phyloP scores from a whole-genome alignment of 2,797 vertebrate genomes.

The Sebastes baramenuke region DNA sequence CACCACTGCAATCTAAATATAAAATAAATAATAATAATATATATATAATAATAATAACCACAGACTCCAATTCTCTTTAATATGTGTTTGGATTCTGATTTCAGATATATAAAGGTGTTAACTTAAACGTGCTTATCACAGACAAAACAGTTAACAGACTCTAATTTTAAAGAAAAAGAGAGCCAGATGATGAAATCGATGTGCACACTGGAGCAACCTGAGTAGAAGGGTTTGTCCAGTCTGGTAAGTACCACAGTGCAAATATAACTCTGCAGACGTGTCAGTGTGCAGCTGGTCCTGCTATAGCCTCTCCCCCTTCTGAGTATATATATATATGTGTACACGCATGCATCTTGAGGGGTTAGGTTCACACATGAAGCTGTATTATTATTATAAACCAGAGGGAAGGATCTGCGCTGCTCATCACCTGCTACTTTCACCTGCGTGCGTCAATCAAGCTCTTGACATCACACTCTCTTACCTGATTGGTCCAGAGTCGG shows the following conservation, averaged over 20 bases:
- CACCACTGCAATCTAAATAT: not conserved
- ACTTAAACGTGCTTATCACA: not conserved
- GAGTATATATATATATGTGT: constrained; percentile 70
- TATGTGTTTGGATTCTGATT: not conserved
- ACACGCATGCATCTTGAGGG: constrained; percentile 27
- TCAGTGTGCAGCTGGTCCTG: constrained; percentile 74
- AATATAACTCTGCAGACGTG: constrained; percentile 83
- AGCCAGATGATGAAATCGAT: constrained; percentile 62
- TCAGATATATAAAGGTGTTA: not conserved
- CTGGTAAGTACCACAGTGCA: constrained; percentile 77
- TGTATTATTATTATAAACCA: constrained; percentile 58
- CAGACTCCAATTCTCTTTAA: not conserved
- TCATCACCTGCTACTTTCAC: constrained; percentile 72
- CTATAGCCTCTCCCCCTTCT: constrained; percentile 24
- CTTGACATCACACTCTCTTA: constrained; percentile 49
- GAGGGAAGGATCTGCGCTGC: not conserved
- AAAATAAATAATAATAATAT: too few species aligned
- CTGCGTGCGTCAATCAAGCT: constrained; percentile 80
- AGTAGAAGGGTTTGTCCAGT: constrained; percentile 61
- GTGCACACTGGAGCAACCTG: constrained; percentile 51
- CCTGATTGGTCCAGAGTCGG: constrained; percentile 62
- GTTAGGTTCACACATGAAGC: constrained; percentile 50
- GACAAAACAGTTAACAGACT: constrained; percentile 12
- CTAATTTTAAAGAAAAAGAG: constrained; percentile 37
- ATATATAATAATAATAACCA: not conserved